Conservation (phyloP, 2,113 vertebrate species). For the Oxyura jamaicensis region DNA sequence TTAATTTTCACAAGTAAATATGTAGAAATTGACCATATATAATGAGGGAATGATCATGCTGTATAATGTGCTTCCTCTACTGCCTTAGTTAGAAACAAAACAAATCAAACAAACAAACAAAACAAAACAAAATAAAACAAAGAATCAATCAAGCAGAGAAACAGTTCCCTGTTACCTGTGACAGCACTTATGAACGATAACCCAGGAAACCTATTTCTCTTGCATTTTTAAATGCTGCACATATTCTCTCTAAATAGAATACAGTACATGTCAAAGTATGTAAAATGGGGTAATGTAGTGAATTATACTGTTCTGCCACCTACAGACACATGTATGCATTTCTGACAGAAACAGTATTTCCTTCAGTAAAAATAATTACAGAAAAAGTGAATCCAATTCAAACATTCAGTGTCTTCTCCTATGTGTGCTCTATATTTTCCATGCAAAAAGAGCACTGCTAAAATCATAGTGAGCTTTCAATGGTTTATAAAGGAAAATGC, state of each 20-base stretch:
- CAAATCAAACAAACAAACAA: not conserved
- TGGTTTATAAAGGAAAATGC: not conserved
- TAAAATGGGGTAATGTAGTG: not conserved
- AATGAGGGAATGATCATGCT: not conserved
- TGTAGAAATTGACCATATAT: not conserved
- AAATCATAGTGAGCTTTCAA: not conserved
- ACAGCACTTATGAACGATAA: not conserved
- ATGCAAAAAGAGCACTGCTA: not conserved
- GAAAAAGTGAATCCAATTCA: not conserved
- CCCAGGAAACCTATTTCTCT: not conserved
- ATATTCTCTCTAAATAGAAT: not conserved
- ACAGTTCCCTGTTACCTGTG: not conserved
- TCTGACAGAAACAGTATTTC: constrained; percentile 17
- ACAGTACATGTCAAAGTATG: not conserved
- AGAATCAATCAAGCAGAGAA: not conserved
- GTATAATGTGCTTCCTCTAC: not conserved
- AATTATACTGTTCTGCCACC: constrained; percentile 70
- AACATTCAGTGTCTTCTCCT: not conserved
- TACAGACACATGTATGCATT: constrained; percentile 63
- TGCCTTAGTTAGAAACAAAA: not conserved
- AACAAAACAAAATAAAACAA: not conserved
- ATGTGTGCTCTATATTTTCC: not conserved
- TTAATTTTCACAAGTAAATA: not conserved
- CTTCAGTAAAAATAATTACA: constrained; percentile 11
- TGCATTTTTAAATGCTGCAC: not conserved